These are phyloP conservation scores for Empidonax traillii DNA, from an alignment of 2,113 vertebrate species.

Conservation along the genomic window DNA sequence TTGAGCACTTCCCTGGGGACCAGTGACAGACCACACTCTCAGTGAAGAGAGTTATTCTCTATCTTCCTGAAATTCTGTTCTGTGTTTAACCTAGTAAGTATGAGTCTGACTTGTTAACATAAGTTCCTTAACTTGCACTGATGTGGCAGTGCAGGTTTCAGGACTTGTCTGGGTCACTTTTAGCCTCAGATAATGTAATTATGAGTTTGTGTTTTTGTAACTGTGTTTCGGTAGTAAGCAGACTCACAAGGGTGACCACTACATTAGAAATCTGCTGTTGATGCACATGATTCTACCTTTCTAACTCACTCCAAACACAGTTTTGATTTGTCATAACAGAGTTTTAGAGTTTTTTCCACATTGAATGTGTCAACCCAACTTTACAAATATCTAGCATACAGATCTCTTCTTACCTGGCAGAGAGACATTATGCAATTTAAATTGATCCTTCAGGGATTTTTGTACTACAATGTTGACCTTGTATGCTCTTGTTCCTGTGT, in stretches of 20 bases:
- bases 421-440: background rate
- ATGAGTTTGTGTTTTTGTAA: background rate
- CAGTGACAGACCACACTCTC: accelerated
- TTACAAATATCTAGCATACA: background rate
- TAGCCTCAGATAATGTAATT: background rate
- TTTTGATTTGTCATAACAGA: background rate
- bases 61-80: background rate
- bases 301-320: background rate
- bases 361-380: background rate
- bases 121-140: background rate
- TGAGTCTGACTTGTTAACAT: background rate
- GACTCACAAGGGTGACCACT: background rate
- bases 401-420: background rate
- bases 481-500: background rate
- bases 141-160: background rate
- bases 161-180: background rate
- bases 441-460: background rate
- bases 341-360: background rate
- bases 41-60: background rate
- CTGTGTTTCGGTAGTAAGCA: background rate
- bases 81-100: background rate
- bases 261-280: background rate
- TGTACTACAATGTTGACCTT: background rate
- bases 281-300: background rate
- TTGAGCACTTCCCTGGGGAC: background rate